Evolutionary conservation across 2,797 vertebrate genomes (phyloP).

Genomic region (Cetoscarus ocellatus): DNA sequence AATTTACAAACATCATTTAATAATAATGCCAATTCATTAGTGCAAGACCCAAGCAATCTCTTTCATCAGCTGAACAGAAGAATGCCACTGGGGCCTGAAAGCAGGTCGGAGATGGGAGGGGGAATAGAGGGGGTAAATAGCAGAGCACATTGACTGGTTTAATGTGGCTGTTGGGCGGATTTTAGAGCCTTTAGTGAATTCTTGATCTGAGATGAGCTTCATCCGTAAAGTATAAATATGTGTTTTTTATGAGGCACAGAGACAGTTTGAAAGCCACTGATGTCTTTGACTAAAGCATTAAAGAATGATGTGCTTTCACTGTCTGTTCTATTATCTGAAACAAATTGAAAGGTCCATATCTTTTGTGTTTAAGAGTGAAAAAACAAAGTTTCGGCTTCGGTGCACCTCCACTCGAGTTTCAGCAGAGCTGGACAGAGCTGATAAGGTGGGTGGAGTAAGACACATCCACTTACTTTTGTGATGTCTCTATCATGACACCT

Average conservation of each 20-base stretch:
- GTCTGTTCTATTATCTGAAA: constrained; percentile 15
- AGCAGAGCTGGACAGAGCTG: too few relatives aligned
- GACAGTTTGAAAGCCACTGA: constrained; percentile 33
- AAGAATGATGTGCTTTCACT: constrained; percentile 14
- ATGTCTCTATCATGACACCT: too few relatives aligned
- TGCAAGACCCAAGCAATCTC: constrained; percentile 77
- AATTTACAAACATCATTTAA: constrained; percentile 85
- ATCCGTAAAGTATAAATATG: constrained; percentile 54
- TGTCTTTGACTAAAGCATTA: constrained; percentile 38
- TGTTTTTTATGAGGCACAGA: constrained; percentile 37
- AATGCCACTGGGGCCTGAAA: constrained; percentile 76
- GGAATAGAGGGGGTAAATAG: constrained; percentile 61
- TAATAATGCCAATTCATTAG: constrained; percentile 85
- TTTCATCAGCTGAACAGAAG: constrained; percentile 79
- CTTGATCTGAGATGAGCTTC: constrained; percentile 65
- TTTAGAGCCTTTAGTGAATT: constrained; percentile 54
- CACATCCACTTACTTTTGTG: too few relatives aligned
- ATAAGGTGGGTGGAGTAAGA: too few relatives aligned
- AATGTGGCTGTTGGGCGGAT: constrained; percentile 52
- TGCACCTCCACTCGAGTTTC: too few relatives aligned
- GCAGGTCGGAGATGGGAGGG: constrained; percentile 40
- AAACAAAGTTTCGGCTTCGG: too few relatives aligned
- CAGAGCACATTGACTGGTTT: constrained; percentile 40
- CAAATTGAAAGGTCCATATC: constrained; percentile 42
- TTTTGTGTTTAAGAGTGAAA: constrained; percentile 23